Conservation (phyloP, 2,797 vertebrate species). For the Sebastes hopkinsi region DNA sequence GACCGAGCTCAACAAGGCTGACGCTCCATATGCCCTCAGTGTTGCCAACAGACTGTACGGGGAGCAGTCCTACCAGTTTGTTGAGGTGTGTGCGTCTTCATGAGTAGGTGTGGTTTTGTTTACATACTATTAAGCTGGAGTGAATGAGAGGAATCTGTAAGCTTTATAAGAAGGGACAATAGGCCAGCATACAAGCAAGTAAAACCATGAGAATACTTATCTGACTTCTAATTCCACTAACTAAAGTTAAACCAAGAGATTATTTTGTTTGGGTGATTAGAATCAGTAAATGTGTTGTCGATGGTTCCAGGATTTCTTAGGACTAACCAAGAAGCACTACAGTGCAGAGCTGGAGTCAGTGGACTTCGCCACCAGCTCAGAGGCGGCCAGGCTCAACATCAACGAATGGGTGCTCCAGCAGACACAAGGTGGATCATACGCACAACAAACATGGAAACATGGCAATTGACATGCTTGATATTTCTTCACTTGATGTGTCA, state of each 20-base stretch:
- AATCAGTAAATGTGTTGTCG: background rate
- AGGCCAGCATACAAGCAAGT: background rate
- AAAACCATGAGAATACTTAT: background rate
- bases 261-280: background rate
- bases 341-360: constrained; percentile 82
- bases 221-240: background rate
- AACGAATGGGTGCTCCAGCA: constrained; percentile 89
- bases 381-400: constrained; percentile 83
- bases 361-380: constrained; percentile 78
- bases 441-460: background rate
- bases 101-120: background rate
- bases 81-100: constrained; percentile 72
- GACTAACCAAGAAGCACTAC: constrained; percentile 80
- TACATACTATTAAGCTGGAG: fast-evolving
- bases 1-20: constrained; percentile 78
- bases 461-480: background rate
- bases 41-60: constrained; percentile 89
- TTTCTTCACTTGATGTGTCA: background rate
- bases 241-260: background rate
- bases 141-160: background rate
- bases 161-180: background rate
- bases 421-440: constrained; percentile 82
- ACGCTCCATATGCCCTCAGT: constrained; percentile 82
- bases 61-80: constrained; percentile 85
- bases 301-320: constrained; percentile 84